A percentile compares a stretch with the other conserved stretches of the same genome.
Evolutionary conservation across 2,797 vertebrate genomes (phyloP).

Genomic region (Chelon labrosus): DNA sequence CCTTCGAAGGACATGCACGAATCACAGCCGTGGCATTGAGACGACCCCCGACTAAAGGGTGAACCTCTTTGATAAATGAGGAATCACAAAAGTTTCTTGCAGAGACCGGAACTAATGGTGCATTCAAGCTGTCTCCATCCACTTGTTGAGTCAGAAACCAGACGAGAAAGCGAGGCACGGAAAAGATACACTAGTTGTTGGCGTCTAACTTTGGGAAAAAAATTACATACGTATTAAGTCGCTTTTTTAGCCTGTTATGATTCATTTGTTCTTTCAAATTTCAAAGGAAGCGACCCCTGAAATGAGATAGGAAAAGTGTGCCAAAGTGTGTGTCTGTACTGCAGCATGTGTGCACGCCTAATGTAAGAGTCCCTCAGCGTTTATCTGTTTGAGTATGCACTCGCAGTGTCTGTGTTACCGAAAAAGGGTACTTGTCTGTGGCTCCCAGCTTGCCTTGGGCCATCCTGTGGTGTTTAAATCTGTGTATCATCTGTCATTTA

Average conservation of each 20-base stretch:
- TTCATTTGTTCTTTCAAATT: conserved; percentile 35
- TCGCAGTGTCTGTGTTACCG: conserved; percentile 41
- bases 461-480: conserved; percentile 73
- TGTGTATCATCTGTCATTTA: conserved; percentile 77
- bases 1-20: conserved; percentile 42
- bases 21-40: conserved; percentile 14
- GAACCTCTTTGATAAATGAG: not conserved
- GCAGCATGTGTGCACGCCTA: conserved; percentile 29
- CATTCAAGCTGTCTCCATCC: not conserved
- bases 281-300: conserved; percentile 40
- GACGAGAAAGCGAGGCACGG: not conserved
- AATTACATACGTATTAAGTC: not conserved
- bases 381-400: conserved; percentile 54
- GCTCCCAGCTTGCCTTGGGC: conserved; percentile 72
- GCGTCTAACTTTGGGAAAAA: not conserved
- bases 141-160: conserved; percentile 12
- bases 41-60: not conserved
- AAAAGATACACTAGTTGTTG: not conserved
- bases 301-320: conserved; percentile 27
- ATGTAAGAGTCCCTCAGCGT: conserved; percentile 41
- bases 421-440: conserved; percentile 58
- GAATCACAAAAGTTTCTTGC: conserved; percentile 2
- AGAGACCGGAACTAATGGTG: conserved; percentile 1
- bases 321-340: conserved; percentile 6
- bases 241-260: conserved; percentile 1